Evolutionary conservation across 1,140 invertebrate species (phyloP).

Genomic region (Lordiphosa clarofinis): DNA sequence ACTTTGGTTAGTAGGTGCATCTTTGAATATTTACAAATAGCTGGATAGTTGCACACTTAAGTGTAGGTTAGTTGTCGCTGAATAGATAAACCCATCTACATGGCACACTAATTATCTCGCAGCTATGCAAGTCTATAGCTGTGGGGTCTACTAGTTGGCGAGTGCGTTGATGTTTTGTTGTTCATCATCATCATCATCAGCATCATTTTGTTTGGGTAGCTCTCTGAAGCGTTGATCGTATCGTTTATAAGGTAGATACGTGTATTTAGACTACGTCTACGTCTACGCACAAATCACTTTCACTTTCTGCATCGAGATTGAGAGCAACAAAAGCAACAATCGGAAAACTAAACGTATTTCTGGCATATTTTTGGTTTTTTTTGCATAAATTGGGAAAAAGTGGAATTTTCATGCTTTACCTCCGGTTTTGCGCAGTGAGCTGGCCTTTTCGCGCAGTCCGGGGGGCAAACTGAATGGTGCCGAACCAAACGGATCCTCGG

Average conservation of each 20-base stretch:
- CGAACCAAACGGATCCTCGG: conserved; percentile 89
- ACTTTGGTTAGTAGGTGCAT: conserved; percentile 18
- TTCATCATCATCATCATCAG: neutral
- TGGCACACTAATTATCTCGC: conserved; percentile 46
- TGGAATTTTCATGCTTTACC: conserved; percentile 83
- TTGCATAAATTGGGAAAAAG: conserved; percentile 44
- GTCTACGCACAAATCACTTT: conserved; percentile 74
- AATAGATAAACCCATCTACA: conserved; percentile 13
- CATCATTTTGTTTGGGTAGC: conserved; percentile 10
- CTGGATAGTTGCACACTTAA: conserved; percentile 39
- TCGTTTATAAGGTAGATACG: conserved; percentile 51
- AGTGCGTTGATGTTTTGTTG: conserved; percentile 11
- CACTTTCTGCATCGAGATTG: conserved; percentile 74
- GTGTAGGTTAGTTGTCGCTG: conserved; percentile 13
- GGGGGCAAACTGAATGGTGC: conserved; percentile 89
- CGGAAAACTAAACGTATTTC: conserved; percentile 75
- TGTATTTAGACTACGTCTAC: conserved; percentile 71
- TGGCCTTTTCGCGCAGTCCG: conserved; percentile 82
- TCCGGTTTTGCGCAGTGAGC: conserved; percentile 82
- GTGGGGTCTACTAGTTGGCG: conserved; percentile 11
- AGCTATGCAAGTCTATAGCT: conserved; percentile 2
- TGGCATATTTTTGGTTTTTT: conserved; percentile 37
- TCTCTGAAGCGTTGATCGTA: conserved; percentile 38
- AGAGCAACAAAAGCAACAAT: conserved; percentile 77
- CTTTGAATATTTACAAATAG: conserved; percentile 43